phyloP scores from a whole-genome alignment of 2,888 invertebrate genomes.

The Drosophila testacea region DNA sequence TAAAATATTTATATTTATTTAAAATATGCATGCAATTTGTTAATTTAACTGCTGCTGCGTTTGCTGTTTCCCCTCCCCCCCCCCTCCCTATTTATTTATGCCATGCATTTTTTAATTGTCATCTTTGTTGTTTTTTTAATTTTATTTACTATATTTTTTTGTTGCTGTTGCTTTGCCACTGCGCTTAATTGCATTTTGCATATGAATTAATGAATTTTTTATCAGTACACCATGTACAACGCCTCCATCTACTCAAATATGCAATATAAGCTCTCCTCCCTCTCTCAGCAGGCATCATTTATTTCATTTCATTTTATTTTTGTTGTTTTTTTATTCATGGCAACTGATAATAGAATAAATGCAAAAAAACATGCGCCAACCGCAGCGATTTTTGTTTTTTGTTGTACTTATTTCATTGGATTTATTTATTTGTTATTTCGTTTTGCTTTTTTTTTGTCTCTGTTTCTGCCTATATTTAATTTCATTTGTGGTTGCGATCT shows the following conservation, averaged over 20 bases:
- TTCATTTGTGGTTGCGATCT: constrained; percentile 68
- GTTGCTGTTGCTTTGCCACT: constrained; percentile 58
- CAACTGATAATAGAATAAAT: constrained; percentile 74
- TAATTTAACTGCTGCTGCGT: constrained; percentile 80
- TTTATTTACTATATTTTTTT: constrained; percentile 42
- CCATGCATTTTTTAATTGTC: constrained; percentile 53
- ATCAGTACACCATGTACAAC: constrained; percentile 59
- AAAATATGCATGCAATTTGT: constrained; percentile 82
- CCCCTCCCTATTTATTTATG: constrained; percentile 59
- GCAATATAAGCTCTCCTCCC: constrained; percentile 35
- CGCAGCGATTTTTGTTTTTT: constrained; percentile 57
- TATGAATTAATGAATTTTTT: constrained; percentile 82
- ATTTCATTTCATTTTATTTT: constrained; percentile 54
- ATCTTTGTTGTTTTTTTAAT: constrained; percentile 36
- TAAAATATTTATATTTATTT: constrained; percentile 81
- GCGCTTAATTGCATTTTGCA: constrained; percentile 82
- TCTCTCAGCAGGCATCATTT: constrained; percentile 55
- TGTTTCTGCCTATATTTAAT: constrained; percentile 65
- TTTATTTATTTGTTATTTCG: constrained; percentile 34
- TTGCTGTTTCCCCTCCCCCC: constrained; percentile 69
- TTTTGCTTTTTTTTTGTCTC: constrained; percentile 2
- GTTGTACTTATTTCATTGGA: constrained; percentile 39
- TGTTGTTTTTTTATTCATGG: constrained; percentile 17
- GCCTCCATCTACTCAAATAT: constrained; percentile 51
- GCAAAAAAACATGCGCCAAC: constrained; percentile 64